A percentile compares a stretch with the other conserved stretches of the same genome.
These are phyloP conservation scores for Taurulus bubalis DNA, from an alignment of 2,113 vertebrate species.

Conservation along the genomic window DNA sequence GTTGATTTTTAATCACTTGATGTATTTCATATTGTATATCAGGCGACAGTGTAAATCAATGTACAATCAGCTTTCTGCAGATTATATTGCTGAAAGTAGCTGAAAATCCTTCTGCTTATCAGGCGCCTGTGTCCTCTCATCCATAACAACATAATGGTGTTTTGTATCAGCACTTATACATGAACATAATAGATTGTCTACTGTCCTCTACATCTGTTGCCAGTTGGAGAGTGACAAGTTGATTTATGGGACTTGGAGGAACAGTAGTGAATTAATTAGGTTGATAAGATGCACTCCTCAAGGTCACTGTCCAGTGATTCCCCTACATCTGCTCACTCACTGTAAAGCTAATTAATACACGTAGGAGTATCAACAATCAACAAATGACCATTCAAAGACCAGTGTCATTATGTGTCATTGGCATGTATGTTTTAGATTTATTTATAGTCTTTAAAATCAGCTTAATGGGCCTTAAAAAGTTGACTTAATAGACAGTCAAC, in stretches of 20 bases:
- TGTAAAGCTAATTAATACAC: constrained; percentile 47
- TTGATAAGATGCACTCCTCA: constrained; percentile 65
- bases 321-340: constrained; percentile 21
- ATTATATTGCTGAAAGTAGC: constrained; percentile 50
- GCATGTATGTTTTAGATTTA: constrained; percentile 5
- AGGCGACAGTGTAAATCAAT: constrained; percentile 44
- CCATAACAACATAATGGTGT: constrained; percentile 41
- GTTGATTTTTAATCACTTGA: constrained; percentile 19
- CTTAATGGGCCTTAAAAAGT: not conserved
- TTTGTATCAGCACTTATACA: constrained; percentile 64
- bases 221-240: constrained; percentile 65
- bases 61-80: constrained; percentile 50
- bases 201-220: constrained; percentile 66
- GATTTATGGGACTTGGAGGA: constrained; percentile 73
- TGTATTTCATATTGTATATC: constrained; percentile 35
- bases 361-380: constrained; percentile 27
- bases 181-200: constrained; percentile 57
- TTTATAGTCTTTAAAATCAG: constrained; percentile 23
- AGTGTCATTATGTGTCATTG: constrained; percentile 13
- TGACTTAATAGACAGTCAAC: not conserved
- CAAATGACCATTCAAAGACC: constrained; percentile 19
- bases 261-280: constrained; percentile 68
- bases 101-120: constrained; percentile 55
- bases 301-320: constrained; percentile 67
- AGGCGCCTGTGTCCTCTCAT: constrained; percentile 30